A percentile compares a stretch with the other conserved stretches of the same genome.
phyloP scores from a whole-genome alignment of 2,888 invertebrate genomes.

The Andricus curvator region DNA sequence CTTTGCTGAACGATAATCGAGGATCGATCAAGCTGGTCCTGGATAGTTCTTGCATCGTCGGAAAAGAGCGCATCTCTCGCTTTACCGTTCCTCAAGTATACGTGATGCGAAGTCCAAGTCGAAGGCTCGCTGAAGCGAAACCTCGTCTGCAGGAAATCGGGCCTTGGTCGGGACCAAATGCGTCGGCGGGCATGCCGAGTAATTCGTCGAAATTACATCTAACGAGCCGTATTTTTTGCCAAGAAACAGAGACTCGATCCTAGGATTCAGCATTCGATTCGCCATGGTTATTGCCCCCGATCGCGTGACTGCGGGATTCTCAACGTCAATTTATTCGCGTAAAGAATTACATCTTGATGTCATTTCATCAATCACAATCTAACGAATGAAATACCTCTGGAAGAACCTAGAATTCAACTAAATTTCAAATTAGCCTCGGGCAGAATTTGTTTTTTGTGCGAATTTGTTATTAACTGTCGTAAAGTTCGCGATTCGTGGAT shows the following conservation, averaged over 20 bases:
- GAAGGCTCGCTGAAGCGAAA: conserved; percentile 50
- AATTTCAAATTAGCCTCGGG: not conserved
- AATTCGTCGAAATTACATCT: conserved; percentile 53
- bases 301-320: conserved; percentile 50
- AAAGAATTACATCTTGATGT: not conserved
- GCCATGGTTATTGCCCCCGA: conserved; percentile 56
- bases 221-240: conserved; percentile 47
- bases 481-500: conserved; percentile 17
- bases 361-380: not conserved
- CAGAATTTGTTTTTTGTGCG: not conserved
- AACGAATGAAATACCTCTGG: too few species aligned
- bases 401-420: too few species aligned
- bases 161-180: conserved; percentile 42
- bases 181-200: conserved; percentile 44
- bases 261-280: conserved; percentile 46
- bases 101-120: conserved; percentile 47
- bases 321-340: not conserved
- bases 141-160: conserved; percentile 42
- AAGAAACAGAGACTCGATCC: conserved; percentile 4
- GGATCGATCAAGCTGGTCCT: not conserved
- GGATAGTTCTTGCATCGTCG: conserved; percentile 23
- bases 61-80: conserved; percentile 32
- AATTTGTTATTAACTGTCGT: conserved; percentile 20
- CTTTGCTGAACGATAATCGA: conserved; percentile 18
- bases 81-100: conserved; percentile 47